phyloP scores from a whole-genome alignment of 2,797 vertebrate species.

The Coccyzus lansbergi region DNA sequence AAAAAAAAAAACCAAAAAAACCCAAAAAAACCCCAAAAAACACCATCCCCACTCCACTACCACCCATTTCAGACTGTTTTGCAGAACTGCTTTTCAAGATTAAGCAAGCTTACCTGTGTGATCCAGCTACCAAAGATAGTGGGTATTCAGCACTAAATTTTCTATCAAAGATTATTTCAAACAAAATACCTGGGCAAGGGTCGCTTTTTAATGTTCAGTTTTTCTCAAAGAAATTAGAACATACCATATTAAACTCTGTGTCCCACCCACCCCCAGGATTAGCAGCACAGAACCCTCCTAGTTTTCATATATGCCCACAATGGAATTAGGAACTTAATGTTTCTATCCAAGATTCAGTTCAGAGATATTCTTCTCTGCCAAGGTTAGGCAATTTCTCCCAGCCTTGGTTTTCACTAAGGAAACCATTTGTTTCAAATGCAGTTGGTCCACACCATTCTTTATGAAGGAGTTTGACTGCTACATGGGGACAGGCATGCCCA shows the following conservation, averaged over 20 bases:
- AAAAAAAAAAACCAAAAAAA: too few species aligned
- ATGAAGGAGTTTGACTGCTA: not conserved
- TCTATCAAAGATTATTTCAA: not conserved
- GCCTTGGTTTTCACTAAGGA: not conserved
- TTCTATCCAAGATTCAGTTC: not conserved
- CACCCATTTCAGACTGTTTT: not conserved
- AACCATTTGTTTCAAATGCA: not conserved
- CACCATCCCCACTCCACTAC: not conserved
- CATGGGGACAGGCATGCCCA: not conserved
- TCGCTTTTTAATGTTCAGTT: not conserved
- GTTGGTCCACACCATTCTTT: not conserved
- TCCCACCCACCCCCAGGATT: rapidly evolving
- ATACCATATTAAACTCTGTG: not conserved
- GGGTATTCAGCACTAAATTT: not conserved
- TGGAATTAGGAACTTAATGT: not conserved
- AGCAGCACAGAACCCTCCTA: not conserved
- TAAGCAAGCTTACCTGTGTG: not conserved
- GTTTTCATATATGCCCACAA: not conserved
- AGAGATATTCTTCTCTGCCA: not conserved
- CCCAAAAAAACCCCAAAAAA: too few species aligned
- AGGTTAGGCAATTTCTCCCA: not conserved
- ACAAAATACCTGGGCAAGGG: not conserved
- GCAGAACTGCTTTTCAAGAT: not conserved
- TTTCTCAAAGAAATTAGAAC: not conserved
- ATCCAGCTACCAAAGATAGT: not conserved